Evolutionary conservation across 2,113 vertebrate genomes (phyloP).

Genomic region (Azemiops feae): DNA sequence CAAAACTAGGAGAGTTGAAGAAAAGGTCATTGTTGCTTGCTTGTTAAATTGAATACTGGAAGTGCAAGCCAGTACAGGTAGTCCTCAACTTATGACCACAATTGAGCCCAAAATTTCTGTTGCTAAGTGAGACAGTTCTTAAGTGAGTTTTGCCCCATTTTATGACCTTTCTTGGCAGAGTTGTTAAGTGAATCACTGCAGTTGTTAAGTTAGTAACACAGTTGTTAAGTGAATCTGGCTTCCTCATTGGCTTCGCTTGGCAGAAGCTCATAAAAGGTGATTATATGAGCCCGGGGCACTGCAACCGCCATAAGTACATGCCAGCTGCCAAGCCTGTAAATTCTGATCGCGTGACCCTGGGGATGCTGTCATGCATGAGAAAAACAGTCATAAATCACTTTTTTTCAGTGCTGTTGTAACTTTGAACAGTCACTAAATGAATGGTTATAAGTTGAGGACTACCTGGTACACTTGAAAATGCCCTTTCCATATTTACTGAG

Average conservation of each 20-base stretch:
- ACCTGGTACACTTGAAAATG: background rate
- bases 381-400: background rate
- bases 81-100: background rate
- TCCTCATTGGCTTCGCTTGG: background rate
- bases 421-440: background rate
- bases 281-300: background rate
- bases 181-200: background rate
- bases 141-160: background rate
- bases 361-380: background rate
- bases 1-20: background rate
- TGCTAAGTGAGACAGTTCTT: background rate
- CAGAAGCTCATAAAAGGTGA: background rate
- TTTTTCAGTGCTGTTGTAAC: background rate
- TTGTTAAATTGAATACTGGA: background rate
- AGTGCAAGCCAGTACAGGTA: background rate
- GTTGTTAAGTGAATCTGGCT: background rate
- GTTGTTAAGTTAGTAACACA: background rate
- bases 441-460: background rate
- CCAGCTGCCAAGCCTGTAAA: background rate
- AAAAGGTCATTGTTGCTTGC: background rate
- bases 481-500: background rate
- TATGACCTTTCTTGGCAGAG: background rate
- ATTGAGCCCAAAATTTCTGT: background rate
- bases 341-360: background rate
- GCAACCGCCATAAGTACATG: background rate